Conservation (phyloP, 2,113 vertebrate species). For the Gallinago paraguaiae region DNA sequence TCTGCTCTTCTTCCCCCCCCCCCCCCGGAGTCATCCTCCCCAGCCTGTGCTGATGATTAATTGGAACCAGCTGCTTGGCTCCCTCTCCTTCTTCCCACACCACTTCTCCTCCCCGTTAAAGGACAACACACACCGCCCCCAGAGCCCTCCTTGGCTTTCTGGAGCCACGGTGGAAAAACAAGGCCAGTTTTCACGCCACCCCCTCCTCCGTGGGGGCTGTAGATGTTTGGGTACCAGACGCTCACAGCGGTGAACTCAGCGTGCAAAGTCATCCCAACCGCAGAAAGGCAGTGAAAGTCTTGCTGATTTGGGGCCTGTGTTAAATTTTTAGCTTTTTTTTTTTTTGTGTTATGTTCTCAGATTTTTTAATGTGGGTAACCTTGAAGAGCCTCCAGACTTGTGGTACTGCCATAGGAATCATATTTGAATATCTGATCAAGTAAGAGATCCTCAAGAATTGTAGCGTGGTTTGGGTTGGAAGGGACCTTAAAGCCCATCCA, state of each 20-base stretch:
- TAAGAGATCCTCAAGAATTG: background rate
- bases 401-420: background rate
- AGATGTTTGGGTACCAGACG: background rate
- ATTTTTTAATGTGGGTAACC: background rate
- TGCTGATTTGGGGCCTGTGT: background rate
- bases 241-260: accelerated
- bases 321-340: background rate
- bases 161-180: background rate
- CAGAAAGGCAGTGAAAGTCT: background rate
- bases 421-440: background rate
- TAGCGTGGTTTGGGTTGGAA: background rate
- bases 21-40: background rate
- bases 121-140: background rate
- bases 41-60: background rate
- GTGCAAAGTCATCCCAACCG: background rate
- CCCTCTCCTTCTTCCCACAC: background rate
- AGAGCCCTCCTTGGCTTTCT: background rate
- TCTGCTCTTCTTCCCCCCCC: background rate
- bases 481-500: background rate
- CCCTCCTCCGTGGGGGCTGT: background rate
- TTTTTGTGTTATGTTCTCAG: background rate
- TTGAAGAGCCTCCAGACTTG: background rate
- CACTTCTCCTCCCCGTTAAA: background rate
- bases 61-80: slow-evolving; percentile 17
- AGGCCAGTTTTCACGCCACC: background rate